phyloP scores from a whole-genome alignment of 2,113 vertebrate genomes.

The Eolophus roseicapilla region DNA sequence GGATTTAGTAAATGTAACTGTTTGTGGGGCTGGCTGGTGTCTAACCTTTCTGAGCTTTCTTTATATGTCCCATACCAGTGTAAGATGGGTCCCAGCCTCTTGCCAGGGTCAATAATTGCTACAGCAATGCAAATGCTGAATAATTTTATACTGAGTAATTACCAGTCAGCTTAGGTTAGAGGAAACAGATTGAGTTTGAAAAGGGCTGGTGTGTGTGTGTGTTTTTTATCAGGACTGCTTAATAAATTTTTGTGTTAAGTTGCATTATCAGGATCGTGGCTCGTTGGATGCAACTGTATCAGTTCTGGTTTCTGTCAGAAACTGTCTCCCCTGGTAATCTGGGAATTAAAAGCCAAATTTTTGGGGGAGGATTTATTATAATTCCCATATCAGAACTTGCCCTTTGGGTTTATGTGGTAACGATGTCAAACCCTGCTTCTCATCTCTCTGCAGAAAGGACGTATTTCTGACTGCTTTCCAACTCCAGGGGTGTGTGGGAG shows the following conservation, averaged over 20 bases:
- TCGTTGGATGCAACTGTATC: neutral
- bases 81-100: neutral
- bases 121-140: neutral
- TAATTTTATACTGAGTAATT: neutral
- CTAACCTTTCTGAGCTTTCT: neutral
- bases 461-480: neutral
- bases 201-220: neutral
- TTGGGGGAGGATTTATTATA: neutral
- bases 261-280: neutral
- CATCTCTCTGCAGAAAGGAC: neutral
- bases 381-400: neutral
- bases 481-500: neutral
- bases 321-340: neutral
- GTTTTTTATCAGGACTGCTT: neutral
- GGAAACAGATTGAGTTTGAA: neutral
- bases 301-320: neutral
- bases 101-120: neutral
- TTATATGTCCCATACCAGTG: fast-evolving
- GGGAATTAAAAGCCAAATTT: neutral
- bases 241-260: neutral
- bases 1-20: neutral
- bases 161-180: neutral
- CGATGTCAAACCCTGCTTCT: neutral
- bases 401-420: neutral
- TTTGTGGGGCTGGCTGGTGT: neutral